phyloP scores from a whole-genome alignment of 2,888 invertebrate species.

The Papilio elwesi region DNA sequence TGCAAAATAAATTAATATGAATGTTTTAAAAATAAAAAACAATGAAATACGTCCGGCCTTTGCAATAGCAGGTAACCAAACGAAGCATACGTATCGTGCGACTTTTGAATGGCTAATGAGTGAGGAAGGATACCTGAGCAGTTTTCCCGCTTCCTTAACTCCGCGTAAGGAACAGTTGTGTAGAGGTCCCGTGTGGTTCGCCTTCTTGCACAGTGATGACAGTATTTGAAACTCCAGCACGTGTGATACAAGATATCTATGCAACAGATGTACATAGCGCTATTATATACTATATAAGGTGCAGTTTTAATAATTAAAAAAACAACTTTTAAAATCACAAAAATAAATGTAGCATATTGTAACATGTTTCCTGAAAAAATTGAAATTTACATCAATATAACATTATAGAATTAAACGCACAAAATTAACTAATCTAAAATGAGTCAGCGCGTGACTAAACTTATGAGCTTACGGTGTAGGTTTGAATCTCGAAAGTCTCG shows the following conservation, averaged over 20 bases:
- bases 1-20: too few species aligned
- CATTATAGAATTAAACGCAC: background rate
- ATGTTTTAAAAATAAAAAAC: too few species aligned
- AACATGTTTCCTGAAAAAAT: too few species aligned
- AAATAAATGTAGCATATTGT: too few species aligned
- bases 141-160: slow-evolving; percentile 86
- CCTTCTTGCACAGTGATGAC: slow-evolving; percentile 86
- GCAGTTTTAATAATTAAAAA: too few species aligned
- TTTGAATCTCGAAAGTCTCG: background rate
- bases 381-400: too few species aligned
- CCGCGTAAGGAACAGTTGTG: slow-evolving; percentile 89
- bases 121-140: slow-evolving; percentile 75
- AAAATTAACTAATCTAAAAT: background rate
- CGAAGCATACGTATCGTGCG: background rate
- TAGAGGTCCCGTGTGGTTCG: slow-evolving; percentile 86
- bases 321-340: too few species aligned
- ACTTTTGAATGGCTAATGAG: slow-evolving; percentile 26
- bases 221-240: slow-evolving; percentile 92
- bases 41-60: background rate
- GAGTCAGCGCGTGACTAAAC: background rate
- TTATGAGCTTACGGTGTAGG: background rate
- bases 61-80: background rate
- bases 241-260: slow-evolving; percentile 86
- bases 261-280: slow-evolving; percentile 14
- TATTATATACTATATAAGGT: too few species aligned